These are phyloP conservation scores for Amazona vittata DNA, from an alignment of 2,113 vertebrate species.

Conservation along the genomic window DNA sequence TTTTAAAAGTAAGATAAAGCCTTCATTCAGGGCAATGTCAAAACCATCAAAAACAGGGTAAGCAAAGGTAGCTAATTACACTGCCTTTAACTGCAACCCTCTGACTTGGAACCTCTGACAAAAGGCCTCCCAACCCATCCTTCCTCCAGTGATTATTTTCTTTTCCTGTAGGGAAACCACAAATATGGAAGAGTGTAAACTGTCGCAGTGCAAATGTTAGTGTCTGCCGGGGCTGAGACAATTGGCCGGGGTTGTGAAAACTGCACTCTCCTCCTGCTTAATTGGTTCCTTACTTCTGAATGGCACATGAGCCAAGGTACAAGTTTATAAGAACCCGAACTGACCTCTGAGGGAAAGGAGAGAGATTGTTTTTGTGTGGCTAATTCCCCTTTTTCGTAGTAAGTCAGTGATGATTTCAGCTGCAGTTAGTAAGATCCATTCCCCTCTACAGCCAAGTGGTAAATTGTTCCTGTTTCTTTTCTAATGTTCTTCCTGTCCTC, in stretches of 20 bases:
- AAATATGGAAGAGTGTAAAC: not conserved
- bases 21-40: not conserved
- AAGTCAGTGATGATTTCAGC: not conserved
- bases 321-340: not conserved
- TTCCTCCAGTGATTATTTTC: not conserved
- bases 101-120: not conserved
- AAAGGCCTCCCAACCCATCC: not conserved
- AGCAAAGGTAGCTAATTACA: not conserved
- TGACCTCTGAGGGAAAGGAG: not conserved
- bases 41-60: not conserved
- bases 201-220: not conserved
- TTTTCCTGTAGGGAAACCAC: not conserved
- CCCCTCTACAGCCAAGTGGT: not conserved
- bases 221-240: not conserved
- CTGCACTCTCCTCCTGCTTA: not conserved
- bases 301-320: not conserved
- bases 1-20: not conserved
- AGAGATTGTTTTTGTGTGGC: not conserved
- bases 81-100: not conserved
- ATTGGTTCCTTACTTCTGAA: not conserved
- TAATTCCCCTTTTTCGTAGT: not conserved
- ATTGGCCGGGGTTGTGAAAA: not conserved
- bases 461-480: not conserved
- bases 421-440: not conserved
- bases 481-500: not conserved